These are phyloP conservation scores for Celastrina argiolus DNA, from an alignment of 2,888 invertebrate genomes.

Conservation along the genomic window DNA sequence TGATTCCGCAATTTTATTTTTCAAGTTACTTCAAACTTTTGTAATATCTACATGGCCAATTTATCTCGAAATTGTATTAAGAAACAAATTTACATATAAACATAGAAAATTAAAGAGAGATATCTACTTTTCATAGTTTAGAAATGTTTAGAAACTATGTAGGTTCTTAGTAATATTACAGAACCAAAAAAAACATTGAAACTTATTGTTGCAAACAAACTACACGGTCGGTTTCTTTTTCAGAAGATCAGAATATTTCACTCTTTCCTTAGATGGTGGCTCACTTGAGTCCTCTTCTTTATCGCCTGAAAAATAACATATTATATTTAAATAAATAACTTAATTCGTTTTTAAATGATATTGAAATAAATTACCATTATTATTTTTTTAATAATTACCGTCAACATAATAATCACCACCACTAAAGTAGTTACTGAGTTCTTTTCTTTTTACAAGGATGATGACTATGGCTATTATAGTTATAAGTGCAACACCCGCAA, in stretches of 20 bases:
- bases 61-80: no score
- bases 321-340: no score
- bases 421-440: slow-evolving; percentile 30
- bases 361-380: background rate
- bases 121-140: no score
- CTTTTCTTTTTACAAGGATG: slow-evolving; percentile 31
- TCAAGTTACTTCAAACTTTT: no score
- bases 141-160: no score
- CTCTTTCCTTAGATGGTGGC: background rate
- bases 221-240: background rate
- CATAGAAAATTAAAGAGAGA: no score
- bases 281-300: slow-evolving; percentile 7
- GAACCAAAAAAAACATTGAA: background rate
- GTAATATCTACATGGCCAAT: no score
- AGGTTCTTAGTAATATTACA: no score
- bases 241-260: slow-evolving; percentile 3
- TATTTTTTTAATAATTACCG: slow-evolving; percentile 30
- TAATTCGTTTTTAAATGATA: no score
- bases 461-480: slow-evolving; percentile 28
- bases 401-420: slow-evolving; percentile 37
- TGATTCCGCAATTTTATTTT: no score
- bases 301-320: slow-evolving; percentile 23
- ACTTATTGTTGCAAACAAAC: background rate
- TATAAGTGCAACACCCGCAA: slow-evolving; percentile 16
- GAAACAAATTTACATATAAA: no score